A percentile compares a stretch with the other conserved stretches of the same genome.
Evolutionary conservation across 2,888 invertebrate genomes (phyloP).

Genomic region (Plusia festucae): DNA sequence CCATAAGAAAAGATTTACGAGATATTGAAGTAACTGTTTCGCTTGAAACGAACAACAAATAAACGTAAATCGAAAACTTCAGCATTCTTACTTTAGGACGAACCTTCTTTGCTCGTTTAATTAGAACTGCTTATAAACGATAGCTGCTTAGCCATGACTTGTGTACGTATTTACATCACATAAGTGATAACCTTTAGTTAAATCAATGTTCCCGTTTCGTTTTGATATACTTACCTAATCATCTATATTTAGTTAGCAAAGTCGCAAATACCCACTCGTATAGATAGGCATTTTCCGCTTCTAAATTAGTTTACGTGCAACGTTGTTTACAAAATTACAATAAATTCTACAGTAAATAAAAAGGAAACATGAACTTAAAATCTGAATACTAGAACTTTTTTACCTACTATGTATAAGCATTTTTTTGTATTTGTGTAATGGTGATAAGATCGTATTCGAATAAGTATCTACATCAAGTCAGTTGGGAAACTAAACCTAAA

Average conservation of each 20-base stretch:
- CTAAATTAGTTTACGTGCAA: not conserved
- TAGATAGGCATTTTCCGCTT: not conserved
- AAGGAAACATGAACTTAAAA: not conserved
- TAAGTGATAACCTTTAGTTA: slow-evolving; percentile 82
- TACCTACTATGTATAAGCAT: too few species aligned
- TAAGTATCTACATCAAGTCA: too few species aligned
- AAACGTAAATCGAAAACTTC: slow-evolving; percentile 36
- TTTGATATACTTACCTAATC: slow-evolving; percentile 24
- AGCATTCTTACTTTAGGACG: slow-evolving; percentile 51
- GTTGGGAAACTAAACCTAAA: too few species aligned
- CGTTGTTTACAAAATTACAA: not conserved
- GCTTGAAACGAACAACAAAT: slow-evolving; percentile 51
- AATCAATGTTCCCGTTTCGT: slow-evolving; percentile 60
- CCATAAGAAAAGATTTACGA: slow-evolving; percentile 63
- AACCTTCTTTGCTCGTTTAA: slow-evolving; percentile 12
- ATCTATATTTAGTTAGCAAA: slow-evolving; percentile 12
- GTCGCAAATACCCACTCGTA: not conserved
- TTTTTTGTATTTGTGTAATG: too few species aligned
- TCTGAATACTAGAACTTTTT: too few species aligned
- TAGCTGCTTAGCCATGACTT: slow-evolving; percentile 78
- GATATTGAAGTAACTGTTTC: slow-evolving; percentile 44
- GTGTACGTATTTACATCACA: slow-evolving; percentile 67
- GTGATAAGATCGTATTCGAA: too few species aligned
- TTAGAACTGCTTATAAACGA: slow-evolving; percentile 40
- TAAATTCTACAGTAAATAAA: not conserved